Evolutionary conservation across 2,113 vertebrate genomes (phyloP).

Genomic region (Pterocles orientalis): DNA sequence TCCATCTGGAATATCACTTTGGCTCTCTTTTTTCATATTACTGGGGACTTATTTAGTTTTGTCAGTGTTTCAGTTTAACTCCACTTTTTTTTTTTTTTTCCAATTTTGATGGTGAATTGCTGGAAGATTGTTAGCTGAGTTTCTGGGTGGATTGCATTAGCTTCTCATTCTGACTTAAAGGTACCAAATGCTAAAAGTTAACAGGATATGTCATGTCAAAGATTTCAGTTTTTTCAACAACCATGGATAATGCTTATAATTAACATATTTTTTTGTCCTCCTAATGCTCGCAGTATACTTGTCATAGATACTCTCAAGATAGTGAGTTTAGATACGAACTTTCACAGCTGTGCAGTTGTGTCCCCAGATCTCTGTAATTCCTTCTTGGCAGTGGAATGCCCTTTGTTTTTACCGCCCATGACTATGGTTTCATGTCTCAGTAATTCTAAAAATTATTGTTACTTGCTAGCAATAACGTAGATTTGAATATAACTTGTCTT

Average conservation of each 20-base stretch:
- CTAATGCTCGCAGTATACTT: neutral
- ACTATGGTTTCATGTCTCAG: neutral
- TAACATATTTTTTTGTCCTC: neutral
- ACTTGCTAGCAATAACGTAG: neutral
- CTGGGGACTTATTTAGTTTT: constrained; percentile 1
- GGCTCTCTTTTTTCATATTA: neutral
- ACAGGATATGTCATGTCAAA: neutral
- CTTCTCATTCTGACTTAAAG: neutral
- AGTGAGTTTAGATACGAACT: neutral
- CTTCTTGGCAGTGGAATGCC: neutral
- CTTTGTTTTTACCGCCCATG: accelerated
- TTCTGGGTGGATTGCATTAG: neutral
- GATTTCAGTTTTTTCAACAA: neutral
- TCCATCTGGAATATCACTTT: constrained; percentile 40
- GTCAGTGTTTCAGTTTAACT: constrained; percentile 14
- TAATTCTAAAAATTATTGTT: neutral
- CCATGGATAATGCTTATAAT: neutral
- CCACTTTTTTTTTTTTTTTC: neutral
- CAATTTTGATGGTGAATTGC: neutral
- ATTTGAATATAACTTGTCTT: neutral
- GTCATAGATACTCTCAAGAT: neutral
- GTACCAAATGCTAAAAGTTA: neutral
- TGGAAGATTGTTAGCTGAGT: neutral
- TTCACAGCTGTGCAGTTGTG: neutral
- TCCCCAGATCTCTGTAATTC: neutral